Evolutionary conservation across 2,797 vertebrate genomes (phyloP).

Genomic region (Xenopus petersii): DNA sequence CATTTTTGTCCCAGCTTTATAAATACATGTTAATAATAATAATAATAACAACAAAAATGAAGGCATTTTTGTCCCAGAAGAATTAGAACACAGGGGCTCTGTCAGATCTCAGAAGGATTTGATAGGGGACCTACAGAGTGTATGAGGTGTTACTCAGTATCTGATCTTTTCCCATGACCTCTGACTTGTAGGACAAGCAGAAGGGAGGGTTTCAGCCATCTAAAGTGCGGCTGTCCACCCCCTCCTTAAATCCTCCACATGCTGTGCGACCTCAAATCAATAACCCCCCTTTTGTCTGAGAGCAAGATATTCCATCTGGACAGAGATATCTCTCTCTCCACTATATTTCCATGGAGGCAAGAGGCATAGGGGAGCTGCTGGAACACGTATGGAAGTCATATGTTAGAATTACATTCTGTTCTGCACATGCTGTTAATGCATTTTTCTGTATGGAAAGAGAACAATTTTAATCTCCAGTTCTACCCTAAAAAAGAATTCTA

Average conservation of each 20-base stretch:
- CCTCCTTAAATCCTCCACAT: conserved; percentile 39
- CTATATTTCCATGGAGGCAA: conserved; percentile 3
- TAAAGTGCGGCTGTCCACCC: conserved; percentile 29
- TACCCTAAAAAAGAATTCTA: too few species aligned
- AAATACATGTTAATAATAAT: too few species aligned
- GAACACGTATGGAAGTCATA: too few species aligned
- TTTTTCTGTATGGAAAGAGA: too few species aligned
- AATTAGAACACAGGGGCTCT: not conserved
- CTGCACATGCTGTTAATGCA: too few species aligned
- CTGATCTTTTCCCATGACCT: conserved; percentile 48
- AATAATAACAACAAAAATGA: not conserved
- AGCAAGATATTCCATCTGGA: conserved; percentile 40
- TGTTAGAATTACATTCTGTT: too few species aligned
- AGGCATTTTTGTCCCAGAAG: not conserved
- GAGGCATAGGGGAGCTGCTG: not conserved
- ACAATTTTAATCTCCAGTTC: too few species aligned
- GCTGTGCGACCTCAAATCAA: conserved; percentile 42
- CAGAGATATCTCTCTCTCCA: conserved; percentile 1
- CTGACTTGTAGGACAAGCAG: conserved; percentile 42
- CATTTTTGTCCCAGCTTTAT: not conserved
- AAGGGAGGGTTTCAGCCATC: conserved; percentile 38
- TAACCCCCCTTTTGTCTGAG: conserved; percentile 39
- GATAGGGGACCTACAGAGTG: conserved; percentile 21
- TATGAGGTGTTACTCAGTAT: conserved; percentile 45
- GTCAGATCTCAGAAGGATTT: conserved; percentile 1